Evolutionary conservation across 1,140 invertebrate species (phyloP), one percentile per base, ranked within the genome.

Genomic region (Anastrepha ludens): DNA sequence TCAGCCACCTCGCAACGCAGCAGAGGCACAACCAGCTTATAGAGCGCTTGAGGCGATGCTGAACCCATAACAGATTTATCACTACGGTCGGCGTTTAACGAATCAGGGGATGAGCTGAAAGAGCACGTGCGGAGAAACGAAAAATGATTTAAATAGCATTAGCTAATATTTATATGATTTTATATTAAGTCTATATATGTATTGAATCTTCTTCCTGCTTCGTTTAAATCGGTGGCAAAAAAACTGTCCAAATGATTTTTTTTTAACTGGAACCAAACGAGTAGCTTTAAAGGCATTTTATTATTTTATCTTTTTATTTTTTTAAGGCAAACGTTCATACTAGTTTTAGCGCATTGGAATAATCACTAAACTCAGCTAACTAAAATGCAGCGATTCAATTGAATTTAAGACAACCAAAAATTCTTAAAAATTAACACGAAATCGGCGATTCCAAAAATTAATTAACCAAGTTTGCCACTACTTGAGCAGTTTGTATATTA

Each of bases 1-100:
- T 99, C 98, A 2, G 95, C 95, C 50, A 97, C 96, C 93, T 99
- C 99, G 94, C 98, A 99, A 89, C 97, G 95, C 88, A 98, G 93
- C 81, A 99, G 94, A 5, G 98, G 98, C 85, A 98, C 96, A 8
- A 98, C 96, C 86, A 98, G 94, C 93, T 99, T 98, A 92, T 99
- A 99, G 2, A 99, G 94, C 29, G 96, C 96, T n/a, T 95, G 95
- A 0, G 97, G 97, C 58, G 97, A 96, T 64, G 95, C 95, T 87
- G 96, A 95, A 39, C 94, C 94, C 85, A 95, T 95, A 1, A 94
- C 94, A 78, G 95, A 94, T 90, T 95, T 95, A 88, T 96, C 96
- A 89, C 95, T 96, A 88, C 96, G 95, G 94, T 97, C 97, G 20
- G 95, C 95, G 90, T 96, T 96, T 88, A 98, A 94, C 93, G 97